Evolutionary conservation across 2,797 vertebrate species (phyloP).

Genomic region (Eospalax fontanierii): DNA sequence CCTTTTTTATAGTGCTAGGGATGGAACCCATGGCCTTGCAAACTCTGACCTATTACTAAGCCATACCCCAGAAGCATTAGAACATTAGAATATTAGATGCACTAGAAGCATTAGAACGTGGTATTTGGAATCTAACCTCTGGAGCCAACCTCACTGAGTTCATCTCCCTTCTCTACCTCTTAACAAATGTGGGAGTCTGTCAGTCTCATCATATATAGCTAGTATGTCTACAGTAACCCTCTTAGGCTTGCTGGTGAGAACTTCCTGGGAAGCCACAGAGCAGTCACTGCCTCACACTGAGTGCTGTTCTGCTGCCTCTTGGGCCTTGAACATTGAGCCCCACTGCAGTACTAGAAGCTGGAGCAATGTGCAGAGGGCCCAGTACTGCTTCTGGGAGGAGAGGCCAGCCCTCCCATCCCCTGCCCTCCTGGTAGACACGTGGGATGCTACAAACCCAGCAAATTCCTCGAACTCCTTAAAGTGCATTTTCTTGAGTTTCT

Average conservation of each 20-base stretch:
- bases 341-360: background rate
- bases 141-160: background rate
- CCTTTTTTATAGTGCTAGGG: background rate
- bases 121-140: background rate
- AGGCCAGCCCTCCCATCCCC: background rate
- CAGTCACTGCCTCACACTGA: background rate
- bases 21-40: background rate
- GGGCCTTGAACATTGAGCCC: background rate
- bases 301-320: background rate
- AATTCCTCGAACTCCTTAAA: conserved; percentile 79
- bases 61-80: background rate
- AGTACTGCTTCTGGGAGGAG: background rate
- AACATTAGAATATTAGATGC: too few relatives aligned
- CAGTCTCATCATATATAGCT: background rate
- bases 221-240: background rate
- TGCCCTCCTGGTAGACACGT: background rate
- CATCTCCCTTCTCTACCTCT: background rate
- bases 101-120: background rate
- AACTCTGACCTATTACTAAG: too few relatives aligned
- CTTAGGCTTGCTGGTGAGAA: background rate
- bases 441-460: conserved; percentile 70
- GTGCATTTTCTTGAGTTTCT: conserved; percentile 58
- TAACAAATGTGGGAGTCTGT: background rate
- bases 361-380: background rate
- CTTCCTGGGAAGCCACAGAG: background rate